Evolutionary conservation across 2,113 vertebrate genomes (phyloP).

Genomic region (Marmota flaviventris): DNA sequence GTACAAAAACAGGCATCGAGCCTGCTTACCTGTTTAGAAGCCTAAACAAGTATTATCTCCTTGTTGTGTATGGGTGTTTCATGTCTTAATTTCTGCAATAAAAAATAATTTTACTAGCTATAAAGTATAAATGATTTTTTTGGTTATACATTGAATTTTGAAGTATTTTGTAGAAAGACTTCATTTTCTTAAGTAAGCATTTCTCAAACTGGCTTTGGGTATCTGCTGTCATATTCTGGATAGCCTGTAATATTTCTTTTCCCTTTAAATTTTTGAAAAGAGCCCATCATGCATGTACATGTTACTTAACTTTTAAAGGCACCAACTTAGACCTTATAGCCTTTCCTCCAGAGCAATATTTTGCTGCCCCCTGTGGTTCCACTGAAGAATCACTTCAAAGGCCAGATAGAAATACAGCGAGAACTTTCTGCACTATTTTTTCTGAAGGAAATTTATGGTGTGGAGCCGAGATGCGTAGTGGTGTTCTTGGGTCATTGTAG

Average conservation of each 20-base stretch:
- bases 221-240: not conserved
- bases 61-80: not conserved
- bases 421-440: too few species aligned
- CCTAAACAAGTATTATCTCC: not conserved
- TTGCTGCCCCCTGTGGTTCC: constrained; percentile 67
- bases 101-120: not conserved
- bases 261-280: not conserved
- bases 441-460: not conserved
- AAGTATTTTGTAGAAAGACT: constrained; percentile 9
- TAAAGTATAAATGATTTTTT: constrained; percentile 13
- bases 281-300: not conserved
- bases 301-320: not conserved
- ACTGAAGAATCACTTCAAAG: constrained; percentile 61
- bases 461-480: not conserved
- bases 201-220: not conserved
- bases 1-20: not conserved
- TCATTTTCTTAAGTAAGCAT: constrained; percentile 18
- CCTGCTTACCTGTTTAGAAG: not conserved
- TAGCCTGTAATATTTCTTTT: not conserved
- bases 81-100: constrained; percentile 17
- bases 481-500: not conserved
- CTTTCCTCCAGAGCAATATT: not conserved
- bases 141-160: not conserved
- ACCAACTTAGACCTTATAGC: not conserved
- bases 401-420: too few species aligned